Evolutionary conservation across 1,140 invertebrate genomes (phyloP), one percentile per base, ranked within the genome.

Genomic region (Tetramorium alpestre): DNA sequence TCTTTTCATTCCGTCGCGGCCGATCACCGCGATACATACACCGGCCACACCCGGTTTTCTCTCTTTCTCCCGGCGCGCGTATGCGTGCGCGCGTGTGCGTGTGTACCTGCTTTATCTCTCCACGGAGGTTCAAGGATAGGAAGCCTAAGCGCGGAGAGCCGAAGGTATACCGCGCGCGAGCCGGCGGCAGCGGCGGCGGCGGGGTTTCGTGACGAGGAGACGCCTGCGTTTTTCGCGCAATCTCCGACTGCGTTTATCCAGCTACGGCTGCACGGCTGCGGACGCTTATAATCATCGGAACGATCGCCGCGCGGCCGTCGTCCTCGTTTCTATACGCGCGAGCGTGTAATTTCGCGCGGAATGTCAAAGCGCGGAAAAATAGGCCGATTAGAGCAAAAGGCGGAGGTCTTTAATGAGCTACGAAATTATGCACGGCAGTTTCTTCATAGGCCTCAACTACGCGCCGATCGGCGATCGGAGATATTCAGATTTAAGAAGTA

Each of bases 101-200:
- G 4, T 8, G 65, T 82, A 82, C 67, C 51, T 84, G 69, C 69
- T 75, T 73, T 75, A 84, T 75, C 80, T 84, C n/a, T 44, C 13
- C 51, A 13, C 44, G 51, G 47, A 60, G 87, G 77, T 88, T 88
- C 89, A 86, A 90, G 86, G 89, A 85, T 75, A 84, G 75, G 54
- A 78, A 51, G 51, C 70, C 70, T 73, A 41, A 73, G 62, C 49
- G 33, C 25, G 13, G n/a, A 58, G 69, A 33, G 33, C 33, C 64
- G 11, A 72, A 80, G 65, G 60, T 56, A 65, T 18, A 11, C 51
- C 8, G 51, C 28, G 28, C 28, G 58, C 77, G 62, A 51, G 33
- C 47, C 33, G n/a, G 28, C 47, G 64, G 67, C 56, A n/a, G 56
- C 33, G 13, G n/a, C 47, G 64, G 67, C 56, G 28, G 56, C 38